These are phyloP conservation scores for Tarsius wallacei DNA, from an alignment of 2,797 vertebrate species.

Conservation along the genomic window DNA sequence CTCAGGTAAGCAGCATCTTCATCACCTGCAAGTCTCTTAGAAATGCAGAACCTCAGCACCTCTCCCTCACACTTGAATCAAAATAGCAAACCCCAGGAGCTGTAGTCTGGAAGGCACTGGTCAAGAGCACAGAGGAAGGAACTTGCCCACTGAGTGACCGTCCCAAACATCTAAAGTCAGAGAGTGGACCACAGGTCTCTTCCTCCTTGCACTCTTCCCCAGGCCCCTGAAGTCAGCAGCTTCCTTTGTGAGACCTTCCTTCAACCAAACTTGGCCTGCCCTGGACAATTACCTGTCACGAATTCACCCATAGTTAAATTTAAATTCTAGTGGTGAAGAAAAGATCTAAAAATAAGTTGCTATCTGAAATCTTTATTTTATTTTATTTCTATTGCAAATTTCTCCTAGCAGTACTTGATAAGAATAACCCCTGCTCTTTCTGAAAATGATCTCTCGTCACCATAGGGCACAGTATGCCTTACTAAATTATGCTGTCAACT, in stretches of 20 bases:
- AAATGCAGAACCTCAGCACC: not conserved
- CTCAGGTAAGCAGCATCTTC: not conserved
- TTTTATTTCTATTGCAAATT: constrained; percentile 56
- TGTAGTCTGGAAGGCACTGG: not conserved
- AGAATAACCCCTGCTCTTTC: not conserved
- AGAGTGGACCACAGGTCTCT: rapidly evolving
- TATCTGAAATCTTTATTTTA: not conserved
- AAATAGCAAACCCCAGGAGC: not conserved
- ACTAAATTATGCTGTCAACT: constrained; percentile 66
- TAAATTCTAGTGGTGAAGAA: not conserved
- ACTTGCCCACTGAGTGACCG: not conserved
- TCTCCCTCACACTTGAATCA: not conserved
- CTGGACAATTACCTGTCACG: not conserved
- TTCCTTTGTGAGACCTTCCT: not conserved
- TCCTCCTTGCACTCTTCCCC: not conserved
- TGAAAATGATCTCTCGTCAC: not conserved
- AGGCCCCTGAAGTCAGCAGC: not conserved
- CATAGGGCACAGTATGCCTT: not conserved
- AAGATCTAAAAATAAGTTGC: not conserved
- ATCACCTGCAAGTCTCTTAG: not conserved
- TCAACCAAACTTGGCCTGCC: not conserved
- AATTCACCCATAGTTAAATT: not conserved
- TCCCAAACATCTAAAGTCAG: not conserved
- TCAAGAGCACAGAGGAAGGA: not conserved
- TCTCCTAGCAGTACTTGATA: not conserved